A percentile compares a stretch with the other conserved stretches of the same genome.
Conservation (phyloP, 2,797 vertebrate genomes). For the Hapalemur alaotrensis region DNA sequence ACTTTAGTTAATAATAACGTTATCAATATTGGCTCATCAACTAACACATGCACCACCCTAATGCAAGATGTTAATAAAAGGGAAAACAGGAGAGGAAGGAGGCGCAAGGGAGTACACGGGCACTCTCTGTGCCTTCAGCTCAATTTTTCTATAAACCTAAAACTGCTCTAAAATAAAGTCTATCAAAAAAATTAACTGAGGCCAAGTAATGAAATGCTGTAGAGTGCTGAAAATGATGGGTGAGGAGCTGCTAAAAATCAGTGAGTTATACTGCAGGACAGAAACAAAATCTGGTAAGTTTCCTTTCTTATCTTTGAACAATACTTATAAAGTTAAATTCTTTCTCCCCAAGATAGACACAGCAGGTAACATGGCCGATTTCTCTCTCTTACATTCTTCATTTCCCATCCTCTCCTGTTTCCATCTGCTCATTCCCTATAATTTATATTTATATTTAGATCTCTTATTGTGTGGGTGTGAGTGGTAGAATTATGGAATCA, state of each 20-base stretch:
- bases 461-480: slow-evolving; percentile 1
- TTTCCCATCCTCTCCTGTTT: neutral
- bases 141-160: neutral
- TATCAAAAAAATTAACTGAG: neutral
- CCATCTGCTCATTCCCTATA: slow-evolving; percentile 1
- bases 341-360: neutral
- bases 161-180: neutral
- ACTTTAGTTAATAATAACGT: neutral
- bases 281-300: neutral
- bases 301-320: neutral
- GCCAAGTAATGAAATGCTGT: neutral
- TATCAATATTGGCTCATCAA: no score
- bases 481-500: slow-evolving; percentile 25
- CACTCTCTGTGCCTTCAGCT: neutral
- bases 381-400: neutral
- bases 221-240: neutral
- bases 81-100: neutral
- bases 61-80: neutral
- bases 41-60: neutral
- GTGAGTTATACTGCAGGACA: neutral
- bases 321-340: neutral
- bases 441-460: neutral
- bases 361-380: fast-evolving
- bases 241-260: neutral
- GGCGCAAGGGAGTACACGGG: neutral